Base-by-base conservation (phyloP, 53 echinoderm and acorn worm species). In the Holothuria leucospilota region DNA sequence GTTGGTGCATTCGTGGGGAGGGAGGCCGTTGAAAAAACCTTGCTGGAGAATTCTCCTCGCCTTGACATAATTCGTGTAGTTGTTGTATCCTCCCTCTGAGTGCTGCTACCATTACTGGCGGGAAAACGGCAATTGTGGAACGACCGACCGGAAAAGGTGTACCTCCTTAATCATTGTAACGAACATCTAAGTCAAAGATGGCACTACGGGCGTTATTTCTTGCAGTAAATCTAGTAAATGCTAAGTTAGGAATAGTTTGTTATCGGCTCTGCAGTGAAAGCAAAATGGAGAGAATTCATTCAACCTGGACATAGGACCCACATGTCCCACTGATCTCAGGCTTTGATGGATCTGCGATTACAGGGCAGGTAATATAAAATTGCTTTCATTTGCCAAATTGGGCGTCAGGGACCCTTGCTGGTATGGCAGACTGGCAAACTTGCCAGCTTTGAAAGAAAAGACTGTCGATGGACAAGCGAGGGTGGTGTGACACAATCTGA, bases 161-260 rank as follows among this genome's bases (percentile, higher is more conserved):
- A 80, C 38, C 80, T 38, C 59, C 29, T 1, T 29, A 8, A 34
- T 15, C 34, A 26, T 80, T 60, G 56, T 51, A 80, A 7, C 61
- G 59, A 13, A 80, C 34, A 20, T 80, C 80, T 18, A 62, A n/a
- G 0, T 58, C 27, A 29, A 80, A 26, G 16, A 28, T 13, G 21
- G 11, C 15, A 15, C 71, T 71, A 40, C 71, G 42, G 13, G 71
- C 78, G 25, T 78, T 78, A n/a, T 78, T 41, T n/a, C 14, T 71
- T 21, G 42, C 71, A 2, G 71, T 71, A n/a, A 42, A 71, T 71
- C 20, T 71, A n/a, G n/a, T n/a, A 30, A 71, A 71, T 20, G 39
- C 39, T 38, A 12, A 4, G 20, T 21, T 38, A 13, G 71, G 71
- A 20, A 41, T 71, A 21, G 21, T 38, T 34, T 71, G 1, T 20